Evolutionary conservation across 2,888 invertebrate genomes (phyloP), one percentile per base, ranked within the genome.

Genomic region (Ochropacha duplaris): DNA sequence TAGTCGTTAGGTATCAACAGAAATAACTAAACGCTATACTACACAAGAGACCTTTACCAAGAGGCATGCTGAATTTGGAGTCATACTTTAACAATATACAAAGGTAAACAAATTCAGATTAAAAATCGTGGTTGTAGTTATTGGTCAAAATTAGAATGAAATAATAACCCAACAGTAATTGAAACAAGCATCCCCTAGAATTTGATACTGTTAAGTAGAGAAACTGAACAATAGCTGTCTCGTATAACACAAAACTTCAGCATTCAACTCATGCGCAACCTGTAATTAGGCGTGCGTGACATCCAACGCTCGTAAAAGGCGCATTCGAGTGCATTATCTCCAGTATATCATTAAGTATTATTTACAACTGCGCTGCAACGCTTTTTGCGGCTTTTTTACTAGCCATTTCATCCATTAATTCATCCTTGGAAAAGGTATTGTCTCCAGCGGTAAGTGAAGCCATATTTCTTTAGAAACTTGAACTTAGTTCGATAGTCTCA

Each of bases 281-380:
- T 62, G 70, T 73, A 74, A 74, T 78, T 77, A 76, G 65, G 60
- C 65, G 64, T 67, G 74, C 73, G 61, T 72, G 73, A 69, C 66
- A 68, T 68, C 68, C 70, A 62, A 61, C 60, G 67, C 63, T 66
- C 62, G 66, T 67, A 68, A 69, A 70, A 11, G 31, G 31, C 58
- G 65, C 69, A 65, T 69, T n/a, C n/a, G 68, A 64, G 58, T 59
- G 60, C 57, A 62, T 70, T 70, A 69, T 69, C 66, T 63, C 60
- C 58, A 62, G 44, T 24, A 55, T 66, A 56, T 60, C 61, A 65
- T 56, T 60, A 57, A 39, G 34, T 22, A 56, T 57, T 58, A n/a
- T 54, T 44, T 50, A 19, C 26, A 4, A 22, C 34, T 49, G 28
- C 11, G 26, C 44, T 16, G 39, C 36, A 19, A 49, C 39, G 22